Evolutionary conservation across 2,888 invertebrate species (phyloP).

Genomic region (Ophion slaviceki): DNA sequence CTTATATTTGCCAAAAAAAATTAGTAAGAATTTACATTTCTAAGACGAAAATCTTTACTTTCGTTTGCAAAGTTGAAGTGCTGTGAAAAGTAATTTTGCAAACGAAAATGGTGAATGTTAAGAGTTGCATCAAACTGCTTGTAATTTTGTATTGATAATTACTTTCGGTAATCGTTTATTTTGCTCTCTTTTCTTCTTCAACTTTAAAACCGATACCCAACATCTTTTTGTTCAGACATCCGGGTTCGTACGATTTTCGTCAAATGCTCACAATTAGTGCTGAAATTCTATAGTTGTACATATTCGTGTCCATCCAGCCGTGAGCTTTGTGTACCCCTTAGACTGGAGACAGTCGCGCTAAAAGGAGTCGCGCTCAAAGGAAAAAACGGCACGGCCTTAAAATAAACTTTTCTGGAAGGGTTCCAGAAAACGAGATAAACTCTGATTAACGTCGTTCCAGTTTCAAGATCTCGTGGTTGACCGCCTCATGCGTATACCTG

Average conservation of each 20-base stretch:
- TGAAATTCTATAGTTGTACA: background rate
- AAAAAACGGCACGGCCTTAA: conserved; percentile 52
- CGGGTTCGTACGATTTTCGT: background rate
- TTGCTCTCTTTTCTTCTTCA: background rate
- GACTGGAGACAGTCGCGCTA: background rate
- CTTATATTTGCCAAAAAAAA: background rate
- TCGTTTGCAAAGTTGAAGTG: background rate
- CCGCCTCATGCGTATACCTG: background rate
- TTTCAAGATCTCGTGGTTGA: conserved; percentile 42
- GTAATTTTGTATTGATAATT: background rate
- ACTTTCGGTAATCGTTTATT: background rate
- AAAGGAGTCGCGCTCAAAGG: background rate
- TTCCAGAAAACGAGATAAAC: conserved; percentile 57
- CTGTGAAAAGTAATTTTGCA: background rate
- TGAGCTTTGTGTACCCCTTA: background rate
- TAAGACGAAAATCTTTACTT: background rate
- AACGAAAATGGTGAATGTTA: background rate
- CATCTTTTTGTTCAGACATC: background rate
- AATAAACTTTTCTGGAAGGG: conserved; percentile 59
- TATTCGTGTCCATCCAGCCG: background rate
- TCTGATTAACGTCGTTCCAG: conserved; percentile 56
- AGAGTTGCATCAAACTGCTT: background rate
- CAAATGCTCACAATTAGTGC: background rate
- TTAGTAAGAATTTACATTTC: background rate
- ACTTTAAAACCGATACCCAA: background rate